Evolutionary conservation across 2,888 invertebrate genomes (phyloP), one percentile per base, ranked within the genome.

Genomic region (Acrocyrtus sp.): DNA sequence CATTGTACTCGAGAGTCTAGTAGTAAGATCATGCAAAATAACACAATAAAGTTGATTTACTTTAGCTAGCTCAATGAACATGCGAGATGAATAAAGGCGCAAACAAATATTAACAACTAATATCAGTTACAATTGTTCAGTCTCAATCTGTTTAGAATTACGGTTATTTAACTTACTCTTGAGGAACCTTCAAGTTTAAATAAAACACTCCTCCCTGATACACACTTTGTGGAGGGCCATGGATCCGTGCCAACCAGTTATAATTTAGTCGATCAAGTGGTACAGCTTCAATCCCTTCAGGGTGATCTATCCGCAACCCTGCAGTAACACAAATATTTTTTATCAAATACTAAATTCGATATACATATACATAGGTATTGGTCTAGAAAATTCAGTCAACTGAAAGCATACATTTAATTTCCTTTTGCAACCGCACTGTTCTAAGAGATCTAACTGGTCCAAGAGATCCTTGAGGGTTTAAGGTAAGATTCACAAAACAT

Each of bases 131-230:
- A 45, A 12, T 4, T 12, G 4, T 45, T n/a, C 17, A 5, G 10
- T 45, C 4, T 6, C 34, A 53, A 15, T 19, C 22, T 24, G 27
- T 54, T 60, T 56, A 45, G 45, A n/a, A 24, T 21, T 48, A 24
- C 3, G 22, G n/a, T n/a, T n/a, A n/a, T n/a, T n/a, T n/a, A 72
- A 84, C 85, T 86, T 83, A 92, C 89, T 90, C 89, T 82, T 90
- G 90, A 12, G 95, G 95, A 81, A 96, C 93, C 85, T 94, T 94
- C 73, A 97, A 88, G 84, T 94, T 95, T 5, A 97, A 87, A 83
- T 92, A 95, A 85, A 97, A 97, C 69, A 94, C 87, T 6, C 96
- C 96, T 17, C 96, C 96, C 84, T 96, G 96, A 83, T 96, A 97
- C 0, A 96, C 95, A 83, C 95, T 95, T 34, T 94, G 95, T 29